Percentiles rank a stretch among this genome's conserved stretches.
Conservation (phyloP, 2,797 vertebrate species). For the Poeciliopsis paucimaculata region DNA sequence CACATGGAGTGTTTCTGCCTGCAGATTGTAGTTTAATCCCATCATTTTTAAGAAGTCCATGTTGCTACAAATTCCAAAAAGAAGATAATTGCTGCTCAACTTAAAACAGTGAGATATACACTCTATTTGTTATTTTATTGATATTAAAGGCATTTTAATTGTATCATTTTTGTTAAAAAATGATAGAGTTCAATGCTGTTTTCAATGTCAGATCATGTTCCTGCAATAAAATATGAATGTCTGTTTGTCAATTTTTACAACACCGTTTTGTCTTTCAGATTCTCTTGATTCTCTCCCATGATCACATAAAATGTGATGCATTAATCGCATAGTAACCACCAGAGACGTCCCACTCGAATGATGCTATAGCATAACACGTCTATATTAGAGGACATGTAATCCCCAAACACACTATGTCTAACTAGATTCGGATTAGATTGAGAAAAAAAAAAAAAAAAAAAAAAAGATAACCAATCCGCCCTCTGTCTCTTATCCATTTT, state of each 20-base stretch:
- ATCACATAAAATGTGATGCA: not conserved
- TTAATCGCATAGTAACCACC: not conserved
- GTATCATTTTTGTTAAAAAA: not conserved
- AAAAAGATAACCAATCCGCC: conserved; percentile 4
- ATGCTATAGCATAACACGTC: not conserved
- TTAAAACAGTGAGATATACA: no score
- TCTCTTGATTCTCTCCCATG: not conserved
- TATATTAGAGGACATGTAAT: not conserved
- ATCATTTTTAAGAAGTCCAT: no score
- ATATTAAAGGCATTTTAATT: no score
- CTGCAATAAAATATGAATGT: not conserved
- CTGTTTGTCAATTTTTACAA: not conserved
- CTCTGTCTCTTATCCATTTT: conserved; percentile 17
- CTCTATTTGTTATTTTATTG: no score
- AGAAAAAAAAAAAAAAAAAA: conserved; percentile 9
- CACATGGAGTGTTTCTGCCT: no score
- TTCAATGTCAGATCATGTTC: not conserved
- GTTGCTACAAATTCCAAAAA: no score
- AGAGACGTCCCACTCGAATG: not conserved
- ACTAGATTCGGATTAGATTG: conserved; percentile 27
- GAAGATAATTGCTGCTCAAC: no score
- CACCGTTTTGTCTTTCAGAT: not conserved
- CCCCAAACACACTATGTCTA: conserved; percentile 8
- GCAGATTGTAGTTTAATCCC: no score
- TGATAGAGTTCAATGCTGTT: not conserved